Evolutionary conservation across 2,113 vertebrate genomes (phyloP).

Genomic region (Campylomormyrus numenius): DNA sequence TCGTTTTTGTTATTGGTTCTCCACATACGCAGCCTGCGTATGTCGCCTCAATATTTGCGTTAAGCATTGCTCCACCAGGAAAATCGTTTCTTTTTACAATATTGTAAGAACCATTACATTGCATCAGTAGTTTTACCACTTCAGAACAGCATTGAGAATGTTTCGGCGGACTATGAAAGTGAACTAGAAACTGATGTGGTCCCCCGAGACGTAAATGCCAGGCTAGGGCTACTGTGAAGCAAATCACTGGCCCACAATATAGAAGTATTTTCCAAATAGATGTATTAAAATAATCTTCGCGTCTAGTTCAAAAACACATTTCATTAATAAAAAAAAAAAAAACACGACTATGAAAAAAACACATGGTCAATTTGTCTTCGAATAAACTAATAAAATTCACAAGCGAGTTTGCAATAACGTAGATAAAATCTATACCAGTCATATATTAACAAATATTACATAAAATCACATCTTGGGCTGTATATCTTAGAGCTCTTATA

Average conservation of each 20-base stretch:
- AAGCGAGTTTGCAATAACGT: neutral
- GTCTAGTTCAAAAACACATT: neutral
- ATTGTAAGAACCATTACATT: neutral
- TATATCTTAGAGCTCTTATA: neutral
- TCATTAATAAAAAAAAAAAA: neutral
- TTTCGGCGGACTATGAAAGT: neutral
- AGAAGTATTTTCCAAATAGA: neutral
- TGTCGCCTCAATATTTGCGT: neutral
- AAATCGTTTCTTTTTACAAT: neutral
- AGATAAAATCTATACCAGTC: neutral
- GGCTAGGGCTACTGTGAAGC: neutral
- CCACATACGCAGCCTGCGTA: neutral
- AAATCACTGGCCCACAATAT: neutral
- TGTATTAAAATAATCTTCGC: neutral
- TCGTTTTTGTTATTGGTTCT: neutral
- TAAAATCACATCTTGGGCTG: neutral
- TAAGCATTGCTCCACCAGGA: neutral
- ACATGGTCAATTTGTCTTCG: neutral
- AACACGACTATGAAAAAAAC: neutral
- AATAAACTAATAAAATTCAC: neutral
- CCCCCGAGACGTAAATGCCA: neutral
- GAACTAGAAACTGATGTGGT: neutral
- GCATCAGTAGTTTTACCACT: neutral
- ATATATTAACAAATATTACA: neutral
- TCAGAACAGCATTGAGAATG: neutral